Conservation (phyloP, 64 coral and sea anemone genomes). For the Actinia tenebrosa region DNA sequence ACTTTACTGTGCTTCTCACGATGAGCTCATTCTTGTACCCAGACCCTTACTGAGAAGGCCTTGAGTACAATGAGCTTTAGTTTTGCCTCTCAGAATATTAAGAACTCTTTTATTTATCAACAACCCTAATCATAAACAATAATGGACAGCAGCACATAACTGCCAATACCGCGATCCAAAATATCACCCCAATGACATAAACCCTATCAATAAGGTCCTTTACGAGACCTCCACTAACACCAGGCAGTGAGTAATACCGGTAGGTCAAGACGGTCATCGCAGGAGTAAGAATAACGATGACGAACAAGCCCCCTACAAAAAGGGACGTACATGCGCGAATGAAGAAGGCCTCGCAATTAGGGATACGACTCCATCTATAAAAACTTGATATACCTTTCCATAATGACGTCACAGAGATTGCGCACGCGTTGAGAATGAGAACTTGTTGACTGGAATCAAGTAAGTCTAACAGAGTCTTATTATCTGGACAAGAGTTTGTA, state of each 20-base stretch:
- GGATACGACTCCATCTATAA: conserved; percentile 79
- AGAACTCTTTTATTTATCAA: background rate
- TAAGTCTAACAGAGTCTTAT: conserved; percentile 42
- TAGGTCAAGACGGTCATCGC: conserved; percentile 82
- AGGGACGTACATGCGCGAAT: conserved; percentile 78
- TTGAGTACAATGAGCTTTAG: no score
- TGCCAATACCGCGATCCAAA: conserved; percentile 73
- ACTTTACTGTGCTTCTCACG: no score
- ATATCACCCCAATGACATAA: conserved; percentile 71
- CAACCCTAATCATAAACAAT: conserved; percentile 73
- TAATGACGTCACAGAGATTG: conserved; percentile 71
- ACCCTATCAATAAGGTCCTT: conserved; percentile 76
- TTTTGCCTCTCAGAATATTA: no score
- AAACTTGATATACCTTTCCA: conserved; percentile 95
- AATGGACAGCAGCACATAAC: conserved; percentile 73
- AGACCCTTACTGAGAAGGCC: no score
- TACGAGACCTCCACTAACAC: conserved; percentile 36
- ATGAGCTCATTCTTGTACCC: background rate
- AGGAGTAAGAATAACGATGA: conserved; percentile 62
- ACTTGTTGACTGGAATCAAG: conserved; percentile 40
- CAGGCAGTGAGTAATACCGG: conserved; percentile 50
- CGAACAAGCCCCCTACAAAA: conserved; percentile 59
- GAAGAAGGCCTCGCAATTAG: conserved; percentile 62
- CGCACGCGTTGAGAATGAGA: conserved; percentile 63
- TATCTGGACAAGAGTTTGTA: conserved; percentile 43